phyloP scores from a whole-genome alignment of 2,888 invertebrate genomes.

The Acleris cristana region DNA sequence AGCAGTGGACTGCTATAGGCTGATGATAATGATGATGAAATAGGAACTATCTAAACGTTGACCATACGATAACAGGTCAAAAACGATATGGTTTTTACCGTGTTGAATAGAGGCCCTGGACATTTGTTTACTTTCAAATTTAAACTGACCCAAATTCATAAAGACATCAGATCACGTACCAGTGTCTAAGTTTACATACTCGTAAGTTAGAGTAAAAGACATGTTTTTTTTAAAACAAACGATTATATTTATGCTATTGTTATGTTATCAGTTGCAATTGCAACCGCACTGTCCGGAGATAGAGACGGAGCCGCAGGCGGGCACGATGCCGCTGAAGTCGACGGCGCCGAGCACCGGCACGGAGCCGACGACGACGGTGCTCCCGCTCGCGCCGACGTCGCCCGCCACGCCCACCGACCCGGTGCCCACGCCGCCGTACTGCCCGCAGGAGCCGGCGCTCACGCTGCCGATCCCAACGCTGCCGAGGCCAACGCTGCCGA shows the following conservation, averaged over 20 bases:
- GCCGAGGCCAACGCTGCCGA: too few species aligned
- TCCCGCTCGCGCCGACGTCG: slow-evolving; percentile 48
- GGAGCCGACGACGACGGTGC: slow-evolving; percentile 50
- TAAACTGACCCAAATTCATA: too few species aligned
- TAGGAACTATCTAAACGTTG: too few species aligned
- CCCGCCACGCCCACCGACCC: slow-evolving; percentile 48
- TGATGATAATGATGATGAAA: too few species aligned
- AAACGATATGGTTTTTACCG: too few species aligned
- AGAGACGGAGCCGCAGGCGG: slow-evolving; percentile 46
- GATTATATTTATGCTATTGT: too few species aligned
- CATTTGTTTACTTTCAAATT: too few species aligned
- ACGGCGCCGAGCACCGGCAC: slow-evolving; percentile 56
- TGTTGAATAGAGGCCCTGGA: too few species aligned
- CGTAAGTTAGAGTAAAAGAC: neutral
- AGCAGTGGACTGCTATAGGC: too few species aligned
- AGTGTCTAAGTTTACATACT: neutral
- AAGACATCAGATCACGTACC: too few species aligned
- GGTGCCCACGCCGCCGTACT: slow-evolving; percentile 48
- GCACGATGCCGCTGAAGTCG: slow-evolving; percentile 49
- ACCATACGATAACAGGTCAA: too few species aligned
- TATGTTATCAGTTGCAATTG: slow-evolving; percentile 9
- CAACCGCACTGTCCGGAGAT: slow-evolving; percentile 35
- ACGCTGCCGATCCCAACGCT: neutral
- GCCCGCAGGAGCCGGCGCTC: slow-evolving; percentile 37
- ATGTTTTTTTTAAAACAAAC: neutral